Percentiles rank a stretch among this genome's conserved stretches.
Conservation (phyloP, 2,113 vertebrate species). For the Mystacornis crossleyi region DNA sequence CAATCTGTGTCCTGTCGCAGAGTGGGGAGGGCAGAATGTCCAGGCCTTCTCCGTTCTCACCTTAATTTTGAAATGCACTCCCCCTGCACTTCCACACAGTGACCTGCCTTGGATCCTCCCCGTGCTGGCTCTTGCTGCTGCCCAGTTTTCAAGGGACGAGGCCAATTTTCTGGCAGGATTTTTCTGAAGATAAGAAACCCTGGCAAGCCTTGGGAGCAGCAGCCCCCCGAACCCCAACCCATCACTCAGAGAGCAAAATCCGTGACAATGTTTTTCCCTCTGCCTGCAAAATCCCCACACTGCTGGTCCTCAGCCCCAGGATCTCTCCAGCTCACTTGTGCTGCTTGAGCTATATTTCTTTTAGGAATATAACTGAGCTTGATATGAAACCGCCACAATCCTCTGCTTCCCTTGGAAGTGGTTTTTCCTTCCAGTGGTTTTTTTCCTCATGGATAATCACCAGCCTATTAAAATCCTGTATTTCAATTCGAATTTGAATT, state of each 20-base stretch:
- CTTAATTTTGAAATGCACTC: not conserved
- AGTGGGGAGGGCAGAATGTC: not conserved
- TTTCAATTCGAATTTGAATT: not conserved
- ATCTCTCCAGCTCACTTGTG: not conserved
- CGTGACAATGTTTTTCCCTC: not conserved
- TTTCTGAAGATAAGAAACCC: not conserved
- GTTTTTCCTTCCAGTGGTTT: not conserved
- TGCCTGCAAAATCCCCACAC: not conserved
- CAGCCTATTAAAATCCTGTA: rapidly evolving
- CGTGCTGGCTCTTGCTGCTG: rapidly evolving
- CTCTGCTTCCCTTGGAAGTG: not conserved
- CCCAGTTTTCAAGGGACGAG: not conserved
- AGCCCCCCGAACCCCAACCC: not conserved
- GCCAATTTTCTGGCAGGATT: not conserved
- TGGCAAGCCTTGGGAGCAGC: not conserved
- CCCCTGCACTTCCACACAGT: not conserved
- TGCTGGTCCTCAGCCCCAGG: not conserved
- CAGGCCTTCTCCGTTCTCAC: not conserved
- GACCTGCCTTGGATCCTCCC: not conserved
- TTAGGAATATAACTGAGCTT: not conserved
- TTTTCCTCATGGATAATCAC: not conserved
- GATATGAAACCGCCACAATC: not conserved
- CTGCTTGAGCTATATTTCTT: not conserved
- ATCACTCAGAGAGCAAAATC: not conserved
- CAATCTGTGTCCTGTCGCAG: not conserved